Percentiles rank a stretch among this genome's conserved stretches.
These are phyloP conservation scores for Sylvilagus floridanus DNA, from an alignment of 2,797 vertebrate species.

Conservation along the genomic window DNA sequence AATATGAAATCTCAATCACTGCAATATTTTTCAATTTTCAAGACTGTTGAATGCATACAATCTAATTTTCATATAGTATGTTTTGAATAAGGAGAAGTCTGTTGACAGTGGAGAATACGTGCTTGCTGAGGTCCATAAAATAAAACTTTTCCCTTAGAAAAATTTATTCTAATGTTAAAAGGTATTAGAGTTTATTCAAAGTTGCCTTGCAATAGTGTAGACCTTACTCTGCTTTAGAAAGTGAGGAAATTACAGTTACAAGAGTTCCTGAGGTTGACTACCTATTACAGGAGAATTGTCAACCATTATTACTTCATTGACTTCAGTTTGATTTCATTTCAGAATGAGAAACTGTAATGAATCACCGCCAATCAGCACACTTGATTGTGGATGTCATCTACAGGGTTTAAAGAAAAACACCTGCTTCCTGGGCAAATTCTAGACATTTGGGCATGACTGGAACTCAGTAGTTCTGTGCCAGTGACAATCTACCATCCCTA, in stretches of 20 bases:
- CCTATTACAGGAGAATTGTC: constrained; percentile 1
- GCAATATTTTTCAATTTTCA: not conserved
- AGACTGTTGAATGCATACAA: not conserved
- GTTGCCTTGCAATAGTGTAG: not conserved
- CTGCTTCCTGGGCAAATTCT: not conserved
- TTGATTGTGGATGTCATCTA: not conserved
- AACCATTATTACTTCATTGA: constrained; percentile 18
- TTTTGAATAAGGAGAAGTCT: not conserved
- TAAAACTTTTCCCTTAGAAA: not conserved
- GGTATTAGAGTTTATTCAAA: not conserved
- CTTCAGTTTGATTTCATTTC: constrained; percentile 62
- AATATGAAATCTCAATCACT: too few species aligned
- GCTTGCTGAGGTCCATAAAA: not conserved
- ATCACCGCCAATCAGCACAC: constrained; percentile 45
- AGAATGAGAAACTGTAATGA: constrained; percentile 62
- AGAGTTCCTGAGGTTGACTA: not conserved
- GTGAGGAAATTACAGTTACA: not conserved
- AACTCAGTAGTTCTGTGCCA: not conserved
- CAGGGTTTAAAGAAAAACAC: not conserved
- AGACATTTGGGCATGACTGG: not conserved
- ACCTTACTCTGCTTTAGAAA: not conserved
- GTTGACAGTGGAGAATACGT: not conserved
- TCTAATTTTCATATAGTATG: not conserved
- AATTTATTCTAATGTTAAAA: not conserved
- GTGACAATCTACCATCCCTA: not conserved